phyloP scores from a whole-genome alignment of 2,888 invertebrate genomes.

The Capitulum mitella region DNA sequence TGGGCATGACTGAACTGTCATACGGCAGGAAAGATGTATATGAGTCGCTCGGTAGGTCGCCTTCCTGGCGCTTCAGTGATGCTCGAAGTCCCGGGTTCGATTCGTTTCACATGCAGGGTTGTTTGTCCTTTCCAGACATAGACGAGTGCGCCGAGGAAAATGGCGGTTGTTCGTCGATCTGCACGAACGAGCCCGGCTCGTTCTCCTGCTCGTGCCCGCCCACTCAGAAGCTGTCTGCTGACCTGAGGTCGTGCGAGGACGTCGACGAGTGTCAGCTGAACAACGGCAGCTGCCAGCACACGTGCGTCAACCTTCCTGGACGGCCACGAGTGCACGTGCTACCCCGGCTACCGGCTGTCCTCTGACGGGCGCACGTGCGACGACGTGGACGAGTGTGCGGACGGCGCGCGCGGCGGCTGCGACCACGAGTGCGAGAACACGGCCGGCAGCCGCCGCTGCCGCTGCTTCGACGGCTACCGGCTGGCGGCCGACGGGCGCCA shows the following conservation, averaged over 20 bases:
- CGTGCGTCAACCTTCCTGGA: conserved; percentile 38
- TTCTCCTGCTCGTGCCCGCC: conserved; percentile 43
- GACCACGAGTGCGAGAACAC: conserved; percentile 49
- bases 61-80: no score
- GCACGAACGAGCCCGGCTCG: conserved; percentile 33
- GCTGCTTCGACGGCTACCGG: conserved; percentile 50
- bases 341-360: conserved; percentile 45
- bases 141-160: conserved; percentile 80
- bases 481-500: conserved; percentile 40
- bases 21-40: no score
- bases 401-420: conserved; percentile 39
- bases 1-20: no score
- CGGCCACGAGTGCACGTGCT: conserved; percentile 49
- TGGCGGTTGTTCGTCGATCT: conserved; percentile 70
- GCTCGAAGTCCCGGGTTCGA: no score
- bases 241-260: conserved; percentile 36
- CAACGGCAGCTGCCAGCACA: conserved; percentile 78
- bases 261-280: conserved; percentile 75
- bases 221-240: conserved; percentile 42
- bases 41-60: no score
- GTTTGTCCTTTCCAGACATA: conserved; percentile 52
- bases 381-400: conserved; percentile 35
- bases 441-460: conserved; percentile 52
- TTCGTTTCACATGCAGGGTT: no score
- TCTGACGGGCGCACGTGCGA: conserved; percentile 36